Evolutionary conservation across 1,140 invertebrate species (phyloP), one percentile per base, ranked within the genome.

Genomic region (Pectinophora gossypiella): DNA sequence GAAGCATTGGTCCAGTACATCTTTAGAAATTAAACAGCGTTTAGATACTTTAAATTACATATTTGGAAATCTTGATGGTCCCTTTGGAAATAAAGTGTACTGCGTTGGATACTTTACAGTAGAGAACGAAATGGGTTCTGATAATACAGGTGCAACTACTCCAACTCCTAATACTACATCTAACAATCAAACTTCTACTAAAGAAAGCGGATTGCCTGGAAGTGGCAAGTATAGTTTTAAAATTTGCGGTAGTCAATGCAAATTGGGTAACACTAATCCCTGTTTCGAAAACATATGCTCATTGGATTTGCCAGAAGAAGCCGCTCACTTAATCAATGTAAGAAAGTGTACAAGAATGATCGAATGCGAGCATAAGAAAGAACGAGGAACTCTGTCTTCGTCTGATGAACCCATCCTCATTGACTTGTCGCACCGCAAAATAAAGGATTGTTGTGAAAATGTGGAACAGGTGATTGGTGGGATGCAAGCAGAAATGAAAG

Each of bases 81-180:
- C 51, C 19, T 67, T 63, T 54, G 56, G 59, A 18, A 72, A 76
- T 32, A 56, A 67, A 48, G 59, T 76, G 7, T 84, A 81, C 44
- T 75, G 53, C 55, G 78, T 84, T 0, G 65, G 62, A 20, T 85
- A 82, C 57, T 81, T 72, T 66, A 79, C 71, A 21, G 68, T 85
- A 15, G 59, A 77, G 50, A 64, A 64, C 12, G 60, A 68, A 42
- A 51, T 5, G 15, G 16, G n/a, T 35, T 12, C 7, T 13, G 36
- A 3, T 10, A 15, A 12, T 32, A 32, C 1, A 3, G n/a, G 27
- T 32, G 9, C 27, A 32, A 32, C 9, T 1, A 1, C 9, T 12
- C 9, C 27, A 9, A 12, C 6, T 32, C 2, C 22, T 9, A 13
- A 38, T 6, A 13, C 4, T 38, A n/a, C 16, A 40, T 15, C 36